Evolutionary conservation across 1,140 invertebrate species (phyloP).

Genomic region (Paramacrobiotus metropolitanus): DNA sequence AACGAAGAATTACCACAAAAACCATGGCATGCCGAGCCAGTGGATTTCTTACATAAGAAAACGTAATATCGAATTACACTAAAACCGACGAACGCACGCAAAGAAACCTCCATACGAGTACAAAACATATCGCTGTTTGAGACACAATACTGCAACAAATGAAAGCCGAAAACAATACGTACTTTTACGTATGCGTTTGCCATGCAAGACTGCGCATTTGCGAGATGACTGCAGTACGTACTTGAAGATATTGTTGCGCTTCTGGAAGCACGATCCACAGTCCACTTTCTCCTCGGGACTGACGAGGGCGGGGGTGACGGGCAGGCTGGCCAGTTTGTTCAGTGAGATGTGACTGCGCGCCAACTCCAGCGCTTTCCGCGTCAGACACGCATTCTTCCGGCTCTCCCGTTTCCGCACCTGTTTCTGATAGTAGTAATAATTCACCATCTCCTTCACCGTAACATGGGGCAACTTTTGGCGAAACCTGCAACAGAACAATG

Average conservation of each 20-base stretch:
- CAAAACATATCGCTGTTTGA: too few relatives aligned
- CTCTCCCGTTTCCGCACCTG: neutral
- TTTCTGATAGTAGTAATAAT: conserved; percentile 2
- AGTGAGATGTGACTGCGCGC: neutral
- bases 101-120: too few relatives aligned
- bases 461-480: neutral
- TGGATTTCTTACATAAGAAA: too few relatives aligned
- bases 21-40: too few relatives aligned
- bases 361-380: neutral
- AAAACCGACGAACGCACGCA: too few relatives aligned
- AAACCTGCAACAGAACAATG: neutral
- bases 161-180: too few relatives aligned
- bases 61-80: too few relatives aligned
- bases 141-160: too few relatives aligned
- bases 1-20: too few relatives aligned
- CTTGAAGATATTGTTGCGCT: neutral
- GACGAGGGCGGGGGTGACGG: neutral
- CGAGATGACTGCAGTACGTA: too few relatives aligned
- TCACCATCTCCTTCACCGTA: neutral
- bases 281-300: neutral
- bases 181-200: too few relatives aligned
- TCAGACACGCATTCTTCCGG: neutral
- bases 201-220: too few relatives aligned
- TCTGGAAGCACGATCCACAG: neutral
- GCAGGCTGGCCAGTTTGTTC: neutral